A percentile compares a stretch with the other conserved stretches of the same genome.
Evolutionary conservation across 2,797 vertebrate genomes (phyloP).

Genomic region (Jordanella pulchra): DNA sequence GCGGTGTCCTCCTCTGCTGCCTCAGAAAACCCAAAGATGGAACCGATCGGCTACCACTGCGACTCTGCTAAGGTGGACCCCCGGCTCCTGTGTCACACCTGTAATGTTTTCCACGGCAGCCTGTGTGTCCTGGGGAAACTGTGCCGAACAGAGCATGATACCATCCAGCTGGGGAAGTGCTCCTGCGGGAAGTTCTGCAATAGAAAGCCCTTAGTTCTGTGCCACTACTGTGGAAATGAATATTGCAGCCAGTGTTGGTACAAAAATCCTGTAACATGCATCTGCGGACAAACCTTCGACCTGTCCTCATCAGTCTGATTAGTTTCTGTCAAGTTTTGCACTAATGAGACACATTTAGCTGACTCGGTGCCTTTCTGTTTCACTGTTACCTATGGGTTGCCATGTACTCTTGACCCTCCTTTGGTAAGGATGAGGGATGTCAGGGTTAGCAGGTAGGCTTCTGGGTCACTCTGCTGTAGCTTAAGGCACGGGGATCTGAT

Average conservation of each 20-base stretch:
- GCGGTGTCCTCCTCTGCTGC: conserved; percentile 21
- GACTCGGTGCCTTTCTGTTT: conserved; percentile 47
- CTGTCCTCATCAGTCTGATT: conserved; percentile 65
- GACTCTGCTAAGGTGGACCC: conserved; percentile 37
- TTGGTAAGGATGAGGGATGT: neutral
- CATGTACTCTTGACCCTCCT: conserved; percentile 5
- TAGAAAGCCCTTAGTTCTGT: conserved; percentile 55
- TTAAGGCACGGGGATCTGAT: conserved; percentile 33
- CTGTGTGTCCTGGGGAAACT: conserved; percentile 23
- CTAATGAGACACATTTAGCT: conserved; percentile 24
- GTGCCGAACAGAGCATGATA: conserved; percentile 32
- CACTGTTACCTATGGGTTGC: conserved; percentile 9
- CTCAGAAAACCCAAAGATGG: neutral
- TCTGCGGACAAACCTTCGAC: conserved; percentile 67
- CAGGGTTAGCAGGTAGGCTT: neutral
- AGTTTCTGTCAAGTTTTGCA: neutral
- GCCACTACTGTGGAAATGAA: conserved; percentile 67
- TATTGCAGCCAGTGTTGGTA: conserved; percentile 74
- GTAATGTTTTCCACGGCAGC: conserved; percentile 61
- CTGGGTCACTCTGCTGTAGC: conserved; percentile 11
- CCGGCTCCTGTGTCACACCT: conserved; percentile 55
- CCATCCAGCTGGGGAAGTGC: conserved; percentile 29
- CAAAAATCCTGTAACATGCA: conserved; percentile 55
- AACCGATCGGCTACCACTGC: conserved; percentile 61
- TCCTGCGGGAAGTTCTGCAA: conserved; percentile 33